Conservation (phyloP, 2,113 vertebrate genomes). For the Callospermophilus lateralis region DNA sequence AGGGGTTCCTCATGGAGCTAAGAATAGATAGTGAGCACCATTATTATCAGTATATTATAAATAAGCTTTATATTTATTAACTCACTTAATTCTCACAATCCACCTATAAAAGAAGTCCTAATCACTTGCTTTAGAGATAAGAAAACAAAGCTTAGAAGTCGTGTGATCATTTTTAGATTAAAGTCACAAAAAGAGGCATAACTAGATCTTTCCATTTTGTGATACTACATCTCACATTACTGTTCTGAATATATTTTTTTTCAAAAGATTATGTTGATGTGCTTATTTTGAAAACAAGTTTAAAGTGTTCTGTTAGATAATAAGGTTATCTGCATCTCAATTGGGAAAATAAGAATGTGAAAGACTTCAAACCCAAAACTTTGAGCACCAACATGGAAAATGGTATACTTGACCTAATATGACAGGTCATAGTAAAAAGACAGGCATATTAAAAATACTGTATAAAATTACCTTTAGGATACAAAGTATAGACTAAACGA, state of each 20-base stretch:
- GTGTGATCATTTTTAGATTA: neutral
- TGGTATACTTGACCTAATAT: neutral
- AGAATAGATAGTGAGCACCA: neutral
- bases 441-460: neutral
- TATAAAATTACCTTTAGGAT: neutral
- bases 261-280: neutral
- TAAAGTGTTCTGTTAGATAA: neutral
- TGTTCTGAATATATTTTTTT: neutral
- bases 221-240: neutral
- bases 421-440: neutral
- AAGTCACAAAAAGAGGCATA: neutral
- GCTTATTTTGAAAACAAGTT: constrained; percentile 28
- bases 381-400: neutral
- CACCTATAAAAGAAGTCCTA: neutral
- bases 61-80: neutral
- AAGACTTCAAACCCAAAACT: neutral
- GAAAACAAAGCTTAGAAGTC: neutral
- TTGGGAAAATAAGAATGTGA: neutral
- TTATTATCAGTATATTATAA: neutral
- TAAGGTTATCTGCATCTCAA: neutral
- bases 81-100: constrained; percentile 21
- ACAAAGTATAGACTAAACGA: neutral
- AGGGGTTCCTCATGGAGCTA: neutral
- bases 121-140: neutral
- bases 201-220: neutral